A percentile compares a stretch with the other conserved stretches of the same genome.
phyloP scores from a whole-genome alignment of 1,140 invertebrate genomes.

The Drosophila funebris region DNA sequence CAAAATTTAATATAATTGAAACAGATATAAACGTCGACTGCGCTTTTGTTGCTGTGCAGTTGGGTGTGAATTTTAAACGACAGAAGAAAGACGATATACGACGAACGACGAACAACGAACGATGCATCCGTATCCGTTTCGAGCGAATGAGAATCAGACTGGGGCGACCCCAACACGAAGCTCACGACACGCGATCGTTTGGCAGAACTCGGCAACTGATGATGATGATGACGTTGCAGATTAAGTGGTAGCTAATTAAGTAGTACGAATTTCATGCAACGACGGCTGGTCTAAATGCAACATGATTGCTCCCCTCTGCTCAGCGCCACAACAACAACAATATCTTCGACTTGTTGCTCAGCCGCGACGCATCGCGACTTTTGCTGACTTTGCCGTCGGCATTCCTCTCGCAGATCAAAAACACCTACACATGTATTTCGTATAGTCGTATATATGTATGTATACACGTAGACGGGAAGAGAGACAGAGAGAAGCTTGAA shows the following conservation, averaged over 20 bases:
- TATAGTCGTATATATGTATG: no score
- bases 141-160: slow-evolving; percentile 32
- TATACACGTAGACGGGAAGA: background rate
- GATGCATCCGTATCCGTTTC: slow-evolving; percentile 73
- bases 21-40: slow-evolving; percentile 58
- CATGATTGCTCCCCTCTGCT: background rate
- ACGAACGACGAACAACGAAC: slow-evolving; percentile 17
- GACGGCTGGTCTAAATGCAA: slow-evolving; percentile 34
- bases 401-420: background rate
- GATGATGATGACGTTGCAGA: slow-evolving; percentile 50
- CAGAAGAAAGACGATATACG: slow-evolving; percentile 1
- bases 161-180: slow-evolving; percentile 36
- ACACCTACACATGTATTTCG: background rate
- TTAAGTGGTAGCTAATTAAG: slow-evolving; percentile 74
- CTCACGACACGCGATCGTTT: slow-evolving; percentile 63
- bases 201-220: slow-evolving; percentile 6
- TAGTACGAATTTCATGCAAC: slow-evolving; percentile 31
- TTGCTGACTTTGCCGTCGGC: background rate
- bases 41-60: slow-evolving; percentile 49
- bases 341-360: background rate
- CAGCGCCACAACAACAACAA: background rate
- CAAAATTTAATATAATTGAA: slow-evolving; percentile 74
- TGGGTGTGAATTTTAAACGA: slow-evolving; percentile 67
- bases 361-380: background rate
- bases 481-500: background rate